Conservation (phyloP, 35 echinoderm and acorn worm genomes). For the Apostichopus japonicus region DNA sequence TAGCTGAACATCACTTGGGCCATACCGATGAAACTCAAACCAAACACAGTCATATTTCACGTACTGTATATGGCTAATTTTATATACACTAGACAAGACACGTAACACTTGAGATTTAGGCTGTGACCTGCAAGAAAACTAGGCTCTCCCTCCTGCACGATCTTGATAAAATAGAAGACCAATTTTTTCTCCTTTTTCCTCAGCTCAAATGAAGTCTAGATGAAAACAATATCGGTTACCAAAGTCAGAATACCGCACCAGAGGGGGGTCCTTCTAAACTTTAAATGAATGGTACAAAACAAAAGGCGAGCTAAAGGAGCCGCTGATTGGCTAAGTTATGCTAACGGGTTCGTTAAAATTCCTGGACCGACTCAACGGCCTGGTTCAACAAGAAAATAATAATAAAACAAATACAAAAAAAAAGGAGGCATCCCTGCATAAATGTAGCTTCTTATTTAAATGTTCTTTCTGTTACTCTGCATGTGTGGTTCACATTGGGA, state of each 20-base stretch:
- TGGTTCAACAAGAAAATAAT: background rate
- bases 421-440: background rate
- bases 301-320: background rate
- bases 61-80: too few relatives aligned
- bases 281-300: background rate
- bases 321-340: slow-evolving; percentile 26
- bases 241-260: background rate
- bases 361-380: background rate
- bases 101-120: too few relatives aligned
- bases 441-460: background rate
- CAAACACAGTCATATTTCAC: too few relatives aligned
- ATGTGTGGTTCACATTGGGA: background rate
- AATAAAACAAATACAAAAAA: background rate
- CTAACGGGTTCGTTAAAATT: slow-evolving; percentile 51
- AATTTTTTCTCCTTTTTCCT: too few relatives aligned
- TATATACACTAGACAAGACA: too few relatives aligned
- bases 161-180: too few relatives aligned
- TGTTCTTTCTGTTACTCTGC: background rate
- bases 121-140: too few relatives aligned
- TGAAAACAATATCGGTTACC: slow-evolving; percentile 29
- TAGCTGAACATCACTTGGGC: too few relatives aligned
- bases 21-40: too few relatives aligned
- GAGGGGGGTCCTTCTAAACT: slow-evolving; percentile 21
- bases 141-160: too few relatives aligned
- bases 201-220: background rate